Percentiles rank a stretch among this genome's conserved stretches.
Conservation (phyloP, 2,888 invertebrate genomes). For the Cheilosia vulpina region DNA sequence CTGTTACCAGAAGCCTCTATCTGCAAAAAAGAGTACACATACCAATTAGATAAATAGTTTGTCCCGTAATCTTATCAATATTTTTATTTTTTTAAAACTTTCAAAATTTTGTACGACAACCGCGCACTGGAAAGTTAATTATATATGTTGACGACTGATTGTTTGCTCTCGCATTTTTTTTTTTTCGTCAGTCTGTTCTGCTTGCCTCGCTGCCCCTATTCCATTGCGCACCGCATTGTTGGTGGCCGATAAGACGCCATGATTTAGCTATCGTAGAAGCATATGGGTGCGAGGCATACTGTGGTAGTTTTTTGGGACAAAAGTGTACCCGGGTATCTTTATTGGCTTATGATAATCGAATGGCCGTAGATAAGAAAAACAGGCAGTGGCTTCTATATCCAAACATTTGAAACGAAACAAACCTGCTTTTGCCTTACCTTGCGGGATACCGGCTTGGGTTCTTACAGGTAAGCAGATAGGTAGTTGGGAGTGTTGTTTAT, state of each 20-base stretch:
- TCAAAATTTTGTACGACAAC: constrained; percentile 50
- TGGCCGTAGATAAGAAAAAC: constrained; percentile 60
- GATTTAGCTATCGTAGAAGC: constrained; percentile 58
- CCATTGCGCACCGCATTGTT: constrained; percentile 40
- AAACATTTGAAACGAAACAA: constrained; percentile 59
- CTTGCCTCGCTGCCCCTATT: constrained; percentile 34
- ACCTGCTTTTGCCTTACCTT: constrained; percentile 24
- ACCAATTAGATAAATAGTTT: constrained; percentile 73
- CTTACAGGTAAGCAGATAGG: constrained; percentile 44
- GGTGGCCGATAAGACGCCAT: constrained; percentile 59
- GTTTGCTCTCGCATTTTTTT: constrained; percentile 23
- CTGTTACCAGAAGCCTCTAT: constrained; percentile 69
- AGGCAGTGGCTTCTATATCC: constrained; percentile 72
- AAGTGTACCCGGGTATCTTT: constrained; percentile 65
- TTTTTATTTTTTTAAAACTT: constrained; percentile 35
- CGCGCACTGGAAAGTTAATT: constrained; percentile 53
- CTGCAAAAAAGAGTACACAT: constrained; percentile 66
- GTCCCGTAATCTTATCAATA: constrained; percentile 62
- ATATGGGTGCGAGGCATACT: constrained; percentile 51
- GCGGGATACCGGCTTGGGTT: constrained; percentile 15
- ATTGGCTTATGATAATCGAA: constrained; percentile 74
- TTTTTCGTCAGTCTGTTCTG: constrained; percentile 14
- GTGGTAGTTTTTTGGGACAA: constrained; percentile 38
- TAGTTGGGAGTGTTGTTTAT: constrained; percentile 33
- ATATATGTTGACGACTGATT: constrained; percentile 57